These are phyloP conservation scores for Drosophila sp. DNA, from an alignment of 1,140 invertebrate species.

Conservation along the genomic window DNA sequence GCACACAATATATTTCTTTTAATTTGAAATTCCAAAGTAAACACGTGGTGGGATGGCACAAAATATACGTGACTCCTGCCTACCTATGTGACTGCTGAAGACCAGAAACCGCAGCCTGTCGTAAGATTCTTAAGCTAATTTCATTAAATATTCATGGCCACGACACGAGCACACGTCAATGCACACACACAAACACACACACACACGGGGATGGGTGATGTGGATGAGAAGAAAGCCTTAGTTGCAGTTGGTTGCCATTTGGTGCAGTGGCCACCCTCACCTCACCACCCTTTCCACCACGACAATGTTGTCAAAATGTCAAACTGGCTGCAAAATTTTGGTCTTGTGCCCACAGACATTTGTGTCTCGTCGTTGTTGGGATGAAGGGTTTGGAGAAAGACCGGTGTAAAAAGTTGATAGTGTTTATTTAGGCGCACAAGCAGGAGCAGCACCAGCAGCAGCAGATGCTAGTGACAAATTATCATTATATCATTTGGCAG, in stretches of 20 bases:
- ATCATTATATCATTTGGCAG: constrained; percentile 71
- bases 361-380: background rate
- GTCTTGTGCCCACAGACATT: background rate
- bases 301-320: constrained; percentile 48
- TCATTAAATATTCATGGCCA: constrained; percentile 81
- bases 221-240: background rate
- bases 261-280: constrained; percentile 28
- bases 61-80: constrained; percentile 25
- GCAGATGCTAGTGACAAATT: constrained; percentile 71
- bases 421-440: constrained; percentile 49
- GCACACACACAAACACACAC: constrained; percentile 39
- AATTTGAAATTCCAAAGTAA: constrained; percentile 53
- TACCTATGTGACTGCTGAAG: constrained; percentile 2
- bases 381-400: background rate
- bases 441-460: constrained; percentile 20
- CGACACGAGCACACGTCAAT: constrained; percentile 47
- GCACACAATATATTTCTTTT: constrained; percentile 31
- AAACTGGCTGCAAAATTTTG: constrained; percentile 46
- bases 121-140: constrained; percentile 75
- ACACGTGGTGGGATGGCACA: constrained; percentile 42
- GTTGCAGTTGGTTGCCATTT: constrained; percentile 39
- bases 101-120: constrained; percentile 48
- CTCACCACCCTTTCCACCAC: background rate
- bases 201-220: constrained; percentile 16
- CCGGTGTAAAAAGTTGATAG: constrained; percentile 50